Evolutionary conservation across 2,797 vertebrate species (phyloP).

Genomic region (Cyclura pinguis): DNA sequence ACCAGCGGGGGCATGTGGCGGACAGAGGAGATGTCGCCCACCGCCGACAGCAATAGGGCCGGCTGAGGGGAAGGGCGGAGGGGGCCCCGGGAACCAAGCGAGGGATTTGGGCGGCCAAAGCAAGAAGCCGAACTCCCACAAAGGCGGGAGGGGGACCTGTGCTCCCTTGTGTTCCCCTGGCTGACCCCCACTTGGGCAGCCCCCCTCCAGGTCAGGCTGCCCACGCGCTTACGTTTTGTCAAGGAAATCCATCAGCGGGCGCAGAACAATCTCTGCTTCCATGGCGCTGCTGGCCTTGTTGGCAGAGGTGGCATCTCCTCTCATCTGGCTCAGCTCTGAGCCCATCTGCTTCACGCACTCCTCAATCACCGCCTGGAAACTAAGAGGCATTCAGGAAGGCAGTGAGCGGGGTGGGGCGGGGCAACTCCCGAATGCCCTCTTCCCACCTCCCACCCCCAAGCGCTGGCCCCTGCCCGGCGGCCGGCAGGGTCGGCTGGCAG

Average conservation of each 20-base stretch:
- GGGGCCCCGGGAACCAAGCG: too few relatives aligned
- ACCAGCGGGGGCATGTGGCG: too few relatives aligned
- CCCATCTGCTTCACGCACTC: slow-evolving; percentile 97
- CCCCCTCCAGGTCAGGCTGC: not conserved
- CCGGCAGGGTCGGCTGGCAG: not conserved
- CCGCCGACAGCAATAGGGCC: too few relatives aligned
- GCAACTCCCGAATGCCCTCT: too few relatives aligned
- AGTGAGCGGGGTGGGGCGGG: too few relatives aligned
- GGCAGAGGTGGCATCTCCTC: slow-evolving; percentile 80
- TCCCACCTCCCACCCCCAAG: too few relatives aligned
- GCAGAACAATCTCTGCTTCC: slow-evolving; percentile 93
- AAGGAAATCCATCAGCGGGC: slow-evolving; percentile 96
- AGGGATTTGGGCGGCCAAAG: too few relatives aligned
- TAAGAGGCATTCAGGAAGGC: slow-evolving; percentile 56
- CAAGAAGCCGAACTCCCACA: too few relatives aligned
- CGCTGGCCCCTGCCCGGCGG: too few relatives aligned
- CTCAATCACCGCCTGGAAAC: slow-evolving; percentile 93
- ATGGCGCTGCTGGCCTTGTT: slow-evolving; percentile 90
- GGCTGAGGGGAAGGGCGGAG: not conserved
- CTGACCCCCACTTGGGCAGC: too few relatives aligned
- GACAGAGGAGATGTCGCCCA: not conserved
- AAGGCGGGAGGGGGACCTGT: not conserved
- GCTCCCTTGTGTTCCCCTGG: not conserved
- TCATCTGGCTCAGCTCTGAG: slow-evolving; percentile 92
- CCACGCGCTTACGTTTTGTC: slow-evolving; percentile 90